Evolutionary conservation across 1,140 invertebrate genomes (phyloP).

Genomic region (Heliothis subflexa): DNA sequence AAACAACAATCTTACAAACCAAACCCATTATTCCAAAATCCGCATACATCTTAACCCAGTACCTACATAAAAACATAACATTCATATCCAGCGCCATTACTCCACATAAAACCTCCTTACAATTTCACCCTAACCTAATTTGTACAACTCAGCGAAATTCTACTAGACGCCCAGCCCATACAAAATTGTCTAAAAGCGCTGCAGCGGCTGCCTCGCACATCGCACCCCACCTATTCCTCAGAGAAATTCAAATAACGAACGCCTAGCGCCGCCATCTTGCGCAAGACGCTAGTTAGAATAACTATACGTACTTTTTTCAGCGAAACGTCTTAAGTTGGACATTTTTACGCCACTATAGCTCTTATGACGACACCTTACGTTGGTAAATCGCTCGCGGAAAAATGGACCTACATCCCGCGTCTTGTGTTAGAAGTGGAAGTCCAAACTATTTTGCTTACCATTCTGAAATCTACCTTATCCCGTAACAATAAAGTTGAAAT

Average conservation of each 20-base stretch:
- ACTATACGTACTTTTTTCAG: slow-evolving; percentile 79
- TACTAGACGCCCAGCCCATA: slow-evolving; percentile 26
- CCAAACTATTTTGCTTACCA: neutral
- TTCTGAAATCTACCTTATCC: slow-evolving; percentile 42
- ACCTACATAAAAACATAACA: slow-evolving; percentile 25
- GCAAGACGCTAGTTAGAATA: slow-evolving; percentile 83
- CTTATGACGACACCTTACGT: slow-evolving; percentile 79
- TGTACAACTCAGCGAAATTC: slow-evolving; percentile 39
- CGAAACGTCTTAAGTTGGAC: slow-evolving; percentile 82
- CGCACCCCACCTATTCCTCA: slow-evolving; percentile 74
- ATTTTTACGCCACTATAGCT: slow-evolving; percentile 84
- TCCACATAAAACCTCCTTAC: slow-evolving; percentile 14
- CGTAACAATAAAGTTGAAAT: slow-evolving; percentile 38
- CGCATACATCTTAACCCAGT: slow-evolving; percentile 3
- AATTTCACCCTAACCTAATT: slow-evolving; percentile 37
- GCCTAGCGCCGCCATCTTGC: slow-evolving; percentile 83
- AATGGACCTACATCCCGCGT: slow-evolving; percentile 74
- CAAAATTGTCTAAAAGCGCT: slow-evolving; percentile 41
- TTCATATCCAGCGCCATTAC: slow-evolving; percentile 3
- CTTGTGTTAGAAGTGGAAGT: neutral
- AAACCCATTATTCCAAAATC: neutral
- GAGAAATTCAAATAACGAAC: slow-evolving; percentile 84
- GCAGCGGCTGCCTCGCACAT: slow-evolving; percentile 40
- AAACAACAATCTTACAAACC: too few relatives aligned
- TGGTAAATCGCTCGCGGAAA: slow-evolving; percentile 84